Evolutionary conservation across 2,797 vertebrate genomes (phyloP), one percentile per base, ranked within the genome.

Genomic region (Limosa lapponica): DNA sequence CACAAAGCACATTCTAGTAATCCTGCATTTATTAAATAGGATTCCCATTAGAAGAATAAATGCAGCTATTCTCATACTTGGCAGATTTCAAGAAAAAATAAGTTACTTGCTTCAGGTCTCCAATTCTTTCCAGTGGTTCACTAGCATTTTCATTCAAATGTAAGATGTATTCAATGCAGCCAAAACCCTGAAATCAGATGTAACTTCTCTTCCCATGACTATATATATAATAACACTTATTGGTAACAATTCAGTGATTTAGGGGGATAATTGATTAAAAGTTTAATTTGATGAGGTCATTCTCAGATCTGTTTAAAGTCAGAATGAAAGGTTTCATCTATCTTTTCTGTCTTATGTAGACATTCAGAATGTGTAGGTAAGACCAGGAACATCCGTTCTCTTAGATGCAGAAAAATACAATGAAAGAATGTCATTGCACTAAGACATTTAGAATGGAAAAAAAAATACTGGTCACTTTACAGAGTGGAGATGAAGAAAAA

Each of bases 1-100:
- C 95, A 90, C 44, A 94, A 94, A 95, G 94, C 89, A 80, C 75
- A 94, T 95, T 90, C 78, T 78, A 92, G 39, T 95, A 96, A 95
- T 94, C 81, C 28, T 10, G 27, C 39, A 51, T 85, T 95, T 95
- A 96, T 96, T 96, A 93, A 94, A 69, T 79, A 88, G 34, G 62
- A 91, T 93, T 95, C 81, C 64, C 62, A 51, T 72, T 70, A 84
- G 57, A 92, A 89, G 66, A 92, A 65, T 66, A 94, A 90, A 84
- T 82, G 46, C 46, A 93, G 12, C 28, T 88, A 48, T 20, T 78
- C 15, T 79, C n/a, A 70, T 25, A 37, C 15, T 91, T 90, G 2
- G 3, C 27, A 78, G 48, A 91, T 73, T 73, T 69, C 25, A 82
- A 67, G 55, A 46, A 90, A 86, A 82, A 74, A 14, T 55, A 70